Percentiles rank a stretch among this genome's conserved stretches.
These are phyloP conservation scores for Noctua janthina DNA, from an alignment of 2,888 invertebrate genomes.

Conservation along the genomic window DNA sequence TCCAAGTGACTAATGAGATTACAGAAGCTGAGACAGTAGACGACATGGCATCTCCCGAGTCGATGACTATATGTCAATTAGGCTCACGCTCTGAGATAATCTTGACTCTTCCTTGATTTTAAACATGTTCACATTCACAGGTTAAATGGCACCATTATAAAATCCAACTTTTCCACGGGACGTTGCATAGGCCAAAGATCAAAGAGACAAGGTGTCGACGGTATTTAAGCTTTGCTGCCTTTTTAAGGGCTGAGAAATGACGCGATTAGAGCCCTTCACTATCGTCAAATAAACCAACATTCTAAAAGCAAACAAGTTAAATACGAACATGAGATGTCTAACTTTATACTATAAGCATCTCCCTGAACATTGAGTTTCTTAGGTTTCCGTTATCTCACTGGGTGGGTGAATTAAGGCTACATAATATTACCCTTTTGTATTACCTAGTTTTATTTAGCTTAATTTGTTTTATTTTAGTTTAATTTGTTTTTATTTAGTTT, in stretches of 20 bases:
- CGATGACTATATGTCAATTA: background rate
- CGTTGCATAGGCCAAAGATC: background rate
- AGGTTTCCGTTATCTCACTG: no score
- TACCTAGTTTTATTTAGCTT: no score
- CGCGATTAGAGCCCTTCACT: background rate
- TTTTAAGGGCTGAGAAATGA: background rate
- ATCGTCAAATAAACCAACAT: background rate
- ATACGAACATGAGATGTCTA: background rate
- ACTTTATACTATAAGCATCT: no score
- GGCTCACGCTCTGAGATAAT: background rate
- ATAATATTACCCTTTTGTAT: no score
- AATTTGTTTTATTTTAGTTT: no score
- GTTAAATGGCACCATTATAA: background rate
- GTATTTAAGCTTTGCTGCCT: background rate
- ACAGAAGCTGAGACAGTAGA: conserved; percentile 25
- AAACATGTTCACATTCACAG: background rate
- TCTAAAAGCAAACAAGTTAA: background rate
- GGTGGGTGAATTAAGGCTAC: no score
- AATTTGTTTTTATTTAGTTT: no score
- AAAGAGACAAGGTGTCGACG: background rate
- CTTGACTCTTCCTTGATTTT: background rate
- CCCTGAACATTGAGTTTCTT: no score
- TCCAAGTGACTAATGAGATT: conserved; percentile 28
- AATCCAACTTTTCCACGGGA: background rate
- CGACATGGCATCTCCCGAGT: background rate